Base-by-base conservation (phyloP, 2,113 vertebrate species). In the Perccottus glenii region DNA sequence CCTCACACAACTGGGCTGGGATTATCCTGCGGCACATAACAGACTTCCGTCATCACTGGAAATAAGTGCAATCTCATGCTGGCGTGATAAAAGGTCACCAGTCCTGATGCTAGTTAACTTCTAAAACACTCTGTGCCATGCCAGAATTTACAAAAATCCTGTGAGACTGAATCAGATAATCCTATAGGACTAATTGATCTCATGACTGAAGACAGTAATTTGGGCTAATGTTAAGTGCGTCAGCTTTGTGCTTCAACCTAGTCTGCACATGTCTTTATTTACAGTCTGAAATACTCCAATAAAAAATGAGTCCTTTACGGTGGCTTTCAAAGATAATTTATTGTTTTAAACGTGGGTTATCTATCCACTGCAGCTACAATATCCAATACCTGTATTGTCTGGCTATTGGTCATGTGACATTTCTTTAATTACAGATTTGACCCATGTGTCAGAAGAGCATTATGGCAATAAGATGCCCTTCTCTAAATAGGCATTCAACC, bases 11-110 rank as follows among this genome's bases (percentile, higher is more conserved):
- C 67, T 86, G 61, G 75, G 42, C 65, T 6, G 44, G 59, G 81
- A 89, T 92, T 77, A 90, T 80, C 83, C 67, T 12, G 44, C 58
- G 71, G 60, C 73, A 81, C 73, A 80, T 52, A 42, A 67, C 62
- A 36, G 77, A 81, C 70, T 85, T 76, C 64, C 76, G 75, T 87
- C 85, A 88, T 75, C 67, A n/a, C 63, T 64, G 56, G 70, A 81
- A 88, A 86, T 59, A 38, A 82, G 77, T 55, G 9, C 73, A 70
- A 46, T 70, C 65, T 77, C 57, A 73, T 19, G n/a, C 33, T 44
- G 7, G 64, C 59, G 43, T 59, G 36, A 27, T 67, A 9, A 73
- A 56, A 68, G 83, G 64, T 83, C 80, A 70, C 51, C 38, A 52
- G 46, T 56, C 60, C 57, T 70, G 59, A 58, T 6, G 5, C 63